A percentile compares a stretch with the other conserved stretches of the same genome.
Conservation (phyloP, 2,888 invertebrate species). For the Limnephilus rhombicus region DNA sequence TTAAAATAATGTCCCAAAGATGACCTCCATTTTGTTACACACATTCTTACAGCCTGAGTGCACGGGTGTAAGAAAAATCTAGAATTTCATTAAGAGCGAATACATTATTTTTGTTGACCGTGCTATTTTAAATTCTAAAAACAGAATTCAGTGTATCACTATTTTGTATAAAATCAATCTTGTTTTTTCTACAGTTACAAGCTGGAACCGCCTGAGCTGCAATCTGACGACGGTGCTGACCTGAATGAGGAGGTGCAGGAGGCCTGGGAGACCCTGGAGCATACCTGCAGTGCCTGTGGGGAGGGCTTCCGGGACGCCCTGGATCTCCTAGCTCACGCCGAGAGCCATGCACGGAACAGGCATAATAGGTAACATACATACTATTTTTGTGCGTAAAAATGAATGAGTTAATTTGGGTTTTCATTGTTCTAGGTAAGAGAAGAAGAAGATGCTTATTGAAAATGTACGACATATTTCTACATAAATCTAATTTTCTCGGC, state of each 20-base stretch:
- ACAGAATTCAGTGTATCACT: no score
- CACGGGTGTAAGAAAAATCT: no score
- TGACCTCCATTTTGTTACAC: no score
- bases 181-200: conserved; percentile 71
- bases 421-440: neutral
- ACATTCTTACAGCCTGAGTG: no score
- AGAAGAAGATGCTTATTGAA: neutral
- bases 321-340: conserved; percentile 87
- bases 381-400: neutral
- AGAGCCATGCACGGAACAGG: conserved; percentile 83
- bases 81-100: no score
- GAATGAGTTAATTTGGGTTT: neutral
- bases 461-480: no score
- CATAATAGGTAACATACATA: conserved; percentile 72
- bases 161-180: neutral
- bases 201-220: conserved; percentile 69
- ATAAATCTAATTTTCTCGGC: no score
- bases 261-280: conserved; percentile 75
- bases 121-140: no score
- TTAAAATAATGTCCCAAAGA: no score
- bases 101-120: no score
- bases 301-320: conserved; percentile 87
- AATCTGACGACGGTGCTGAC: conserved; percentile 33
- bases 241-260: conserved; percentile 38
- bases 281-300: conserved; percentile 89